Evolutionary conservation across 1,140 invertebrate species (phyloP).

Genomic region (Anoplophora glabripennis): DNA sequence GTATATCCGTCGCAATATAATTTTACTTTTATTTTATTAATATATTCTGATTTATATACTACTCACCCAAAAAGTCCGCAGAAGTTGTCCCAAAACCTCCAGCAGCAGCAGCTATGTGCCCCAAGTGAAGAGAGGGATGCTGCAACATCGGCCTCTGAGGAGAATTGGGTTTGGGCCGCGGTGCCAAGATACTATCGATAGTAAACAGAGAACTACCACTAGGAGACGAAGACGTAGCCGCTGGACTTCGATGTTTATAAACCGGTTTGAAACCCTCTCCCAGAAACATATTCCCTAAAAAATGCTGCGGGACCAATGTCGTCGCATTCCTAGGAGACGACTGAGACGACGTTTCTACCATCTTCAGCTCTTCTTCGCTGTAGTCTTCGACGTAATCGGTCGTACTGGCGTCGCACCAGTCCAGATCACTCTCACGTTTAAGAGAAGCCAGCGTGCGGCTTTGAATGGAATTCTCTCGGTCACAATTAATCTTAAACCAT

Average conservation of each 20-base stretch:
- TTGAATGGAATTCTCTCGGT: conserved; percentile 10
- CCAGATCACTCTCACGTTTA: conserved; percentile 45
- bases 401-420: conserved; percentile 42
- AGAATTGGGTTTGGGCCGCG: conserved; percentile 50
- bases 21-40: too few species aligned
- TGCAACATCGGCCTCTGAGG: conserved; percentile 49
- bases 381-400: conserved; percentile 31
- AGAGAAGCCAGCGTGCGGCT: conserved; percentile 38
- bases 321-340: conserved; percentile 18
- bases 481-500: conserved; percentile 8
- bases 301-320: conserved; percentile 31
- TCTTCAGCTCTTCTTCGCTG: conserved; percentile 42
- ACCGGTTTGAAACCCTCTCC: conserved; percentile 44
- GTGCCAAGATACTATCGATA: conserved; percentile 76
- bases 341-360: conserved; percentile 42
- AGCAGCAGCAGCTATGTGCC: conserved; percentile 57
- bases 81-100: conserved; percentile 58
- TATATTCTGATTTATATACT: neutral
- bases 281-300: conserved; percentile 40
- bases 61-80: conserved; percentile 74
- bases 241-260: conserved; percentile 19
- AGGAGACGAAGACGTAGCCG: conserved; percentile 51
- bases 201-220: conserved; percentile 67
- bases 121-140: conserved; percentile 54
- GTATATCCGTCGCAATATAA: neutral